Evolutionary conservation across 1,140 invertebrate genomes (phyloP), one percentile per base, ranked within the genome.

Genomic region (Trachymyrmex septentrionalis): DNA sequence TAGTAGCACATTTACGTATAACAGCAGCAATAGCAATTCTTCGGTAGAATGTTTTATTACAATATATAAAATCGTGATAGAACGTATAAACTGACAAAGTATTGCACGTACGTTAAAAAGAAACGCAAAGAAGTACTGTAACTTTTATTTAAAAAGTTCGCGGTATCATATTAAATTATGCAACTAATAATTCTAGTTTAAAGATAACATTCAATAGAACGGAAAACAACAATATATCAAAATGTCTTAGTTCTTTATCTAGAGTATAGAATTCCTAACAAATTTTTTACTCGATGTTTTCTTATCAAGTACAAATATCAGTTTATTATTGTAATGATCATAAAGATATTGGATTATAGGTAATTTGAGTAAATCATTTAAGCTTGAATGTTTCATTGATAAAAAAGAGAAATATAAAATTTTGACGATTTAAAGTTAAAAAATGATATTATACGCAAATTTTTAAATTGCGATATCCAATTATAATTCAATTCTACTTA

Each of bases 81-180:
- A 30, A n/a, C 19, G 19, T 55, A 64, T 48, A 10, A 69, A 44
- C 14, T 24, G 30, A 55, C 48, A 34, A 55, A 80, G 30, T 38
- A 53, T 77, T 63, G 19, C 24, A 48, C 5, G 19, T 30, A 57
- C 7, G 19, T 71, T 44, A 50, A 59, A 48, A 12, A 16, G 27
- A 63, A 64, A 44, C 21, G 30, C 6, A 50, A 84, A 75, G 55
- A 34, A 38, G 21, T 16, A 64, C 38, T 53, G 67, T 87, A 92
- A 93, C 87, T 94, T 93, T 93, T 92, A 93, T 94, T 90, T 85
- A 90, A 91, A 92, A 93, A 93, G 89, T 93, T 93, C n/a, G 73
- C 7, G 57, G 80, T 76, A 73, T 85, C 88, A 80, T 80, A 72
- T 89, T 76, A 82, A 89, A 90, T 92, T 92, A 92, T 88, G 67